Conservation (phyloP, 2,113 vertebrate species). For the Antechinus flavipes region DNA sequence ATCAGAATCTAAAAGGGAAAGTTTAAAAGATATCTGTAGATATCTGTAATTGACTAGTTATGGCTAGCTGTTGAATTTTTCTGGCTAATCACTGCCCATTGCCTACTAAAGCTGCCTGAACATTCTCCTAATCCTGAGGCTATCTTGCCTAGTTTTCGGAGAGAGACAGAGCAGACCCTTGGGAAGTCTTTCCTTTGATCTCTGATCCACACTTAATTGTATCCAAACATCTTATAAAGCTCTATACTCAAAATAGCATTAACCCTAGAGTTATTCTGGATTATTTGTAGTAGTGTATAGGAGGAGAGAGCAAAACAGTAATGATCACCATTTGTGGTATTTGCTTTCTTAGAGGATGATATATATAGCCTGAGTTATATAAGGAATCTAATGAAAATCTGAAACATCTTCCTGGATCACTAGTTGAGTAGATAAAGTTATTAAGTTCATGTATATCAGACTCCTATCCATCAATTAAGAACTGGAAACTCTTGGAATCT, state of each 20-base stretch:
- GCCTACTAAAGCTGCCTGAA: too few relatives aligned
- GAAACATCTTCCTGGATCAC: background rate
- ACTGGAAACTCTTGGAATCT: background rate
- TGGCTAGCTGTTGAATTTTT: too few relatives aligned
- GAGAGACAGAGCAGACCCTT: too few relatives aligned
- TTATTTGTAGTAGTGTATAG: background rate
- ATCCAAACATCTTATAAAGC: background rate
- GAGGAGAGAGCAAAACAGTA: background rate
- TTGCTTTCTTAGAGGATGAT: background rate
- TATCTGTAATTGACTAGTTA: too few relatives aligned
- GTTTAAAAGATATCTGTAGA: too few relatives aligned
- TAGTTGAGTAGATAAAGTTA: background rate
- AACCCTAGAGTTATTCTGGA: background rate
- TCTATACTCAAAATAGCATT: too few relatives aligned
- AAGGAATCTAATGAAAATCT: background rate
- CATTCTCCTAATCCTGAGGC: too few relatives aligned
- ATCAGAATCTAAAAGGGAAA: too few relatives aligned
- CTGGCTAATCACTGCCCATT: too few relatives aligned
- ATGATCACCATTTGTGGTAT: background rate
- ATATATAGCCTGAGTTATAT: background rate
- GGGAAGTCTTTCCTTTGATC: background rate
- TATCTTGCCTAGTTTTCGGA: too few relatives aligned
- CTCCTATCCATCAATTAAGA: background rate
- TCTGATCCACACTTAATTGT: background rate
- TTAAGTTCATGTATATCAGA: background rate